Base-by-base conservation (phyloP, 2,888 invertebrate species). In the Apodemia duryi region DNA sequence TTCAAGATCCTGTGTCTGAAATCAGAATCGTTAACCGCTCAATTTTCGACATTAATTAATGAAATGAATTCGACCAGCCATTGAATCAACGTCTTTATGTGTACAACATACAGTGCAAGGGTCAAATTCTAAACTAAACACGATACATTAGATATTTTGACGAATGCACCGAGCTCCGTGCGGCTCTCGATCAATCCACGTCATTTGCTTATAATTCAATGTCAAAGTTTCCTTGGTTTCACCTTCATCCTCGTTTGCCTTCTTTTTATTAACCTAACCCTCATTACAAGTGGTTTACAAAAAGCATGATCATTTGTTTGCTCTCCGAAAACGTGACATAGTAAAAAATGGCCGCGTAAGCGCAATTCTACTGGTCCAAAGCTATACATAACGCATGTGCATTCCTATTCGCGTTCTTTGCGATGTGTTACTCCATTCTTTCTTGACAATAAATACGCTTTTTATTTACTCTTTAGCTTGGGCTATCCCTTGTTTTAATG, bases 171-270 rank as follows among this genome's bases (percentile, higher is more conserved):
- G 32, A 32, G 57, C 13, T 57, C 57, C 5, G 13, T 32, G 21
- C 57, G 13, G 32, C 32, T 29, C 57, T 35, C 57, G 57, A 57
- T 57, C 57, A 57, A 57, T 57, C 57, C 57, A 29, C 32, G 57
- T 57, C 57, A 32, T 57, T 57, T 57, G 57, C 29, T 35, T 57
- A 57, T 57, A 57, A 57, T 57, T 57, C 57, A 57, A 57, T 57
- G 57, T 57, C 57, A 32, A 57, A 57, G 57, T 57, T 57, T 32
- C 57, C 57, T 57, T 57, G 57, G 57, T 57, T 57, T 57, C 57
- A 57, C 57, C 57, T 57, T 57, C 57, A 57, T 32, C 13, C 57
- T 57, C 57, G 57, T 57, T 35, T 35, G 57, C 57, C 57, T 57
- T 57, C 57, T 57, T 57, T 57, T 57, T 57, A 57, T 57, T 13